Conservation (phyloP, 2,797 vertebrate genomes). For the Schizopygopsis malacanthus region DNA sequence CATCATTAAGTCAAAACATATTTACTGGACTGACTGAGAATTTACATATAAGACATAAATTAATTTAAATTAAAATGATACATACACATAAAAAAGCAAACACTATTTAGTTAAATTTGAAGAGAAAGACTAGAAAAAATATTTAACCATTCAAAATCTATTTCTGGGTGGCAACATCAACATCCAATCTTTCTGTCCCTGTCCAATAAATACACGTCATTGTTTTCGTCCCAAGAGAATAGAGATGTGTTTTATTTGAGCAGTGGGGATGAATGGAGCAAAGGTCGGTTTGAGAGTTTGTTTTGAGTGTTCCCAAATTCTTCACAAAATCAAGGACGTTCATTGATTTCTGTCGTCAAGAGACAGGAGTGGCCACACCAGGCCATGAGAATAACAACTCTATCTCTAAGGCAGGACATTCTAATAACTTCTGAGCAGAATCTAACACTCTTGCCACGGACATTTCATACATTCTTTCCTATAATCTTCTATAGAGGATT, state of each 20-base stretch:
- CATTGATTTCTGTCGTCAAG: slow-evolving; percentile 56
- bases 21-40: not conserved
- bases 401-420: slow-evolving; percentile 11
- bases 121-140: not conserved
- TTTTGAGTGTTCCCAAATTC: slow-evolving; percentile 57
- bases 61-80: too few species aligned
- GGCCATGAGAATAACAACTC: slow-evolving; percentile 43
- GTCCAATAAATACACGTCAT: slow-evolving; percentile 17
- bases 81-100: too few species aligned
- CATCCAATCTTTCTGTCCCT: slow-evolving; percentile 5
- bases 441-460: not conserved
- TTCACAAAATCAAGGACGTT: slow-evolving; percentile 56
- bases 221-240: slow-evolving; percentile 45
- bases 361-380: slow-evolving; percentile 33
- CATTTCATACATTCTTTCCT: not conserved
- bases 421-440: not conserved
- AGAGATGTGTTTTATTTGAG: slow-evolving; percentile 56
- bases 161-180: slow-evolving; percentile 5
- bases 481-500: not conserved
- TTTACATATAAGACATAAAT: not conserved
- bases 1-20: not conserved
- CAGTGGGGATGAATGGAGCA: slow-evolving; percentile 42
- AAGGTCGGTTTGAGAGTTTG: slow-evolving; percentile 50
- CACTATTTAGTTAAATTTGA: not conserved
- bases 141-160: not conserved